Conservation (phyloP, 2,113 vertebrate species). For the Entelurus aequoreus region DNA sequence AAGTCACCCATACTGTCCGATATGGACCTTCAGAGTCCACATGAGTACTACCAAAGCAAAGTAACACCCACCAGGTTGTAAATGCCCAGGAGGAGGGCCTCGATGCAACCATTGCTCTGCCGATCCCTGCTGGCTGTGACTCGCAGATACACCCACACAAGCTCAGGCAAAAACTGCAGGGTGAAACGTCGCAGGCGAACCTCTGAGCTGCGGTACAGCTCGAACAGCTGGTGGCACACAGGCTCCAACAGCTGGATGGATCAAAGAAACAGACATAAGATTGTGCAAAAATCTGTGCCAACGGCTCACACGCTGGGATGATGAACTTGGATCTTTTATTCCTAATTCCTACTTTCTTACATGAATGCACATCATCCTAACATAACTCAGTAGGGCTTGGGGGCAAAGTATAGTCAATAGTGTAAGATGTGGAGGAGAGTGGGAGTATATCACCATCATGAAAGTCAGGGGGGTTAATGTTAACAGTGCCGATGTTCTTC, state of each 20-base stretch:
- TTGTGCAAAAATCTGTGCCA: constrained; percentile 10
- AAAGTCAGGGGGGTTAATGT: constrained; percentile 29
- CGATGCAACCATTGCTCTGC: constrained; percentile 95
- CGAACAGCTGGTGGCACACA: constrained; percentile 96
- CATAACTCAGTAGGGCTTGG: background rate
- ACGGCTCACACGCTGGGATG: background rate
- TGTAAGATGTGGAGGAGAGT: constrained; percentile 9
- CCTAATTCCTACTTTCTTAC: constrained; percentile 7
- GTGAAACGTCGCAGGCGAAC: constrained; percentile 91
- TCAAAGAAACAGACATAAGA: background rate
- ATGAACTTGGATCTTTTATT: background rate
- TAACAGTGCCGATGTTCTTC: constrained; percentile 27
- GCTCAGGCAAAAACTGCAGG: constrained; percentile 91
- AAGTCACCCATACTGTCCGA: background rate
- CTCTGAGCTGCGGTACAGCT: constrained; percentile 92
- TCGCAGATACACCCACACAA: constrained; percentile 93
- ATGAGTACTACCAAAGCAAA: background rate
- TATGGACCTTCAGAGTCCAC: background rate
- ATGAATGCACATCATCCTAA: constrained; percentile 9
- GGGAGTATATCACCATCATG: constrained; percentile 31
- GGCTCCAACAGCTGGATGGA: constrained; percentile 87
- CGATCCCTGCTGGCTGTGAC: constrained; percentile 88
- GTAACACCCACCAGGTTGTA: constrained; percentile 88
- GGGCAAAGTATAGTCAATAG: constrained; percentile 20
- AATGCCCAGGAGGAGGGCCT: constrained; percentile 92